These are phyloP conservation scores for Rhizoglyphus robini DNA, from an alignment of 1,140 invertebrate species.

Conservation along the genomic window DNA sequence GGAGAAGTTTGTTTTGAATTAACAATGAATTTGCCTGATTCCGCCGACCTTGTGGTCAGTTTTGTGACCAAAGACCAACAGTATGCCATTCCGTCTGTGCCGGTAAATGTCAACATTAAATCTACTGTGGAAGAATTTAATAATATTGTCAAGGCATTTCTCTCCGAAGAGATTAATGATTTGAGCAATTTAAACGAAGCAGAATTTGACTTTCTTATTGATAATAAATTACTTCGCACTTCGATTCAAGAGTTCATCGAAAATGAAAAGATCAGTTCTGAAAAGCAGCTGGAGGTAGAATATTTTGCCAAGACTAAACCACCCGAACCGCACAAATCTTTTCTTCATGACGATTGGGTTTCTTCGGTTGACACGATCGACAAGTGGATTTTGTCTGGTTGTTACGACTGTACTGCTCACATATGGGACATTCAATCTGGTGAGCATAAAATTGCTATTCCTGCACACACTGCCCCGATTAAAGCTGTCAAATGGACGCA, in stretches of 20 bases:
- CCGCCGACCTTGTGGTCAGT: background rate
- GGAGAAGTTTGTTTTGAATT: no score
- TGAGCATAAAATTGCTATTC: constrained; percentile 61
- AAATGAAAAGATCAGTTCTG: constrained; percentile 49
- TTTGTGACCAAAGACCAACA: constrained; percentile 17
- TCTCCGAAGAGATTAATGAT: background rate
- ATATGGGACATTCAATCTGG: constrained; percentile 68
- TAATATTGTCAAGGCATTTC: background rate
- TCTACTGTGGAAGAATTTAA: constrained; percentile 4
- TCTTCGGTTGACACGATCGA: constrained; percentile 56
- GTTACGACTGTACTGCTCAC: constrained; percentile 82
- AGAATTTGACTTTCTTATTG: constrained; percentile 78
- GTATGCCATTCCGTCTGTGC: constrained; percentile 16
- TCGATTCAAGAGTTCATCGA: constrained; percentile 39
- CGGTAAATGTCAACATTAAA: background rate
- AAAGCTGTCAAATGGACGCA: constrained; percentile 75
- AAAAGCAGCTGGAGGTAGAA: constrained; percentile 68
- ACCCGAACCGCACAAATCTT: constrained; percentile 72
- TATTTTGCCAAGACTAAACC: constrained; percentile 74
- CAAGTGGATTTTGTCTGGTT: constrained; percentile 79
- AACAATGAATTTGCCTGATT: no score
- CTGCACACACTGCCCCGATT: constrained; percentile 67
- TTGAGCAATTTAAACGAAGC: constrained; percentile 34
- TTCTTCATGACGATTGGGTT: constrained; percentile 93
- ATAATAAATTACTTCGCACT: constrained; percentile 58